Conservation (phyloP, 2,888 invertebrate species). For the Andrena chrysosceles region DNA sequence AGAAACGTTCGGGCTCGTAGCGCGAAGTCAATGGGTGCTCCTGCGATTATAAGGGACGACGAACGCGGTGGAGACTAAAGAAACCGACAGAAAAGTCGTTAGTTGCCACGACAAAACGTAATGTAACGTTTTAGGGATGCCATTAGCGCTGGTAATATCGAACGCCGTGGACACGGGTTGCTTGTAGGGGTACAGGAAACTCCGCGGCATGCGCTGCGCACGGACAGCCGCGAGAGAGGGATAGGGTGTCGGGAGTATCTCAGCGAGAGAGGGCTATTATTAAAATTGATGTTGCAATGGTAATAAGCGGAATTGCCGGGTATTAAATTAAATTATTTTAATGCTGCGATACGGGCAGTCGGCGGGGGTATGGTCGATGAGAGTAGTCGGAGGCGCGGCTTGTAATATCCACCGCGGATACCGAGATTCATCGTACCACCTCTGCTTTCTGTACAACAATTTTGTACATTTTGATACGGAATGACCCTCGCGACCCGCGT, state of each 20-base stretch:
- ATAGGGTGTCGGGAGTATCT: constrained; percentile 69
- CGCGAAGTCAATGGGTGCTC: no score
- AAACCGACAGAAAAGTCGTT: background rate
- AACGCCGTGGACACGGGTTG: constrained; percentile 33
- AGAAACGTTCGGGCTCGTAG: no score
- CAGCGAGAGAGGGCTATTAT: constrained; percentile 75
- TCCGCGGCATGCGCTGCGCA: constrained; percentile 14
- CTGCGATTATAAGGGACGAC: background rate
- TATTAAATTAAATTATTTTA: constrained; percentile 82
- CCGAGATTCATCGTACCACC: constrained; percentile 61
- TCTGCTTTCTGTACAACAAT: constrained; percentile 66
- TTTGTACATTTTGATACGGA: constrained; percentile 67
- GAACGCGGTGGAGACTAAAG: no score
- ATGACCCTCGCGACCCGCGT: constrained; percentile 62
- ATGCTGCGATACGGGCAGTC: constrained; percentile 63
- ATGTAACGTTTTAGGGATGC: constrained; percentile 30
- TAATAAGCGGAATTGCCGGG: constrained; percentile 78
- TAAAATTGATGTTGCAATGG: constrained; percentile 80
- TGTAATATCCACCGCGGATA: constrained; percentile 67
- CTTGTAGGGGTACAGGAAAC: constrained; percentile 58
- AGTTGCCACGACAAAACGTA: constrained; percentile 16
- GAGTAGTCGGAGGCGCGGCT: constrained; percentile 65
- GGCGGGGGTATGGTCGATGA: constrained; percentile 48
- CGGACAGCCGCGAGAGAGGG: constrained; percentile 22
- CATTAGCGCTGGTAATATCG: constrained; percentile 33